Evolutionary conservation across 2,113 vertebrate genomes (phyloP).

Genomic region (Vombatus ursinus): DNA sequence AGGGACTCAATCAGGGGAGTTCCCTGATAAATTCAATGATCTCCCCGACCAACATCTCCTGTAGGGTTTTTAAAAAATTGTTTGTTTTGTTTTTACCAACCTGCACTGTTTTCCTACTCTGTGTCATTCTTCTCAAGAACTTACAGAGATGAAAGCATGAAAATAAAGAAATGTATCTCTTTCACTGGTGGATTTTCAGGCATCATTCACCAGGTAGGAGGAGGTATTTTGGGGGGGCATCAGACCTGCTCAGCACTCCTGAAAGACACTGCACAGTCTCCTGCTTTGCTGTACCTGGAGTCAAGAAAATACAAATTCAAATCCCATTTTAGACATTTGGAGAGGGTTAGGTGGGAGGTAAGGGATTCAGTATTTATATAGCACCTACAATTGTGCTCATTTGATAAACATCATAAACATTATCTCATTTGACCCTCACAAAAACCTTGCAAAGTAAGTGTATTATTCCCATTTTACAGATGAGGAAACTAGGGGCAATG

Average conservation of each 20-base stretch:
- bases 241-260: not conserved
- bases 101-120: not conserved
- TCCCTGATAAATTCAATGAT: not conserved
- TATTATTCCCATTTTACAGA: not conserved
- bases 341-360: not conserved
- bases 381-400: not conserved
- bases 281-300: not conserved
- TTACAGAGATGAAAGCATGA: not conserved
- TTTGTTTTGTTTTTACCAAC: not conserved
- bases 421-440: not conserved
- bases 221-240: not conserved
- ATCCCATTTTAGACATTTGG: not conserved
- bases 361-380: not conserved
- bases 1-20: not conserved
- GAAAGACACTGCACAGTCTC: not conserved
- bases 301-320: not conserved
- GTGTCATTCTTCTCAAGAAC: not conserved
- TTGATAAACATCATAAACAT: not conserved
- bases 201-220: not conserved
- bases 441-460: not conserved
- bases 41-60: not conserved
- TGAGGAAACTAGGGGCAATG: not conserved
- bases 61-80: not conserved
- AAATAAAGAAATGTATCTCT: not conserved
- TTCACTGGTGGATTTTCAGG: not conserved